Percentiles rank a stretch among this genome's conserved stretches.
Evolutionary conservation across 2,888 invertebrate genomes (phyloP).

Genomic region (Dasysyrphus tricinctus): DNA sequence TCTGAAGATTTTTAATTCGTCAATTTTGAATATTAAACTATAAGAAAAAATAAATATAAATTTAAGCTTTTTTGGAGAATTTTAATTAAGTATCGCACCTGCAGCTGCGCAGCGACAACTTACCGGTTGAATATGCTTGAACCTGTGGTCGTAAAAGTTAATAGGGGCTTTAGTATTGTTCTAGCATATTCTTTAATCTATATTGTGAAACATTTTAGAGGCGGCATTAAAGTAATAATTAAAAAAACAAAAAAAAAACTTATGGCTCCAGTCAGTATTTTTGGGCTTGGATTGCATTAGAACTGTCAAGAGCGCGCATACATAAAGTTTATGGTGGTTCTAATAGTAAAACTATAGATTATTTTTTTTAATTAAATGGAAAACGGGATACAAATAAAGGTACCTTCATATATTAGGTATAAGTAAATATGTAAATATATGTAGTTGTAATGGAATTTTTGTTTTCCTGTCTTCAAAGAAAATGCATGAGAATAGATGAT

Average conservation of each 20-base stretch:
- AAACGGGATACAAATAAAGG: not conserved
- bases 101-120: slow-evolving; percentile 7
- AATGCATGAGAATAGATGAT: not conserved
- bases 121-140: slow-evolving; percentile 57
- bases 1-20: slow-evolving; percentile 29
- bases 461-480: not conserved
- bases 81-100: slow-evolving; percentile 42
- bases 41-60: slow-evolving; percentile 29
- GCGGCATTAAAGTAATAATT: slow-evolving; percentile 15
- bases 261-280: not conserved
- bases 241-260: not conserved
- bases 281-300: not conserved
- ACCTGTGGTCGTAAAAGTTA: slow-evolving; percentile 54
- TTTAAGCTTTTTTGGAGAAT: slow-evolving; percentile 27
- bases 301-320: not conserved
- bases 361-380: slow-evolving; percentile 16
- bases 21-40: slow-evolving; percentile 63
- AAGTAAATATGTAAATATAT: not conserved
- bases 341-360: slow-evolving; percentile 6
- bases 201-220: slow-evolving; percentile 22
- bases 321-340: not conserved
- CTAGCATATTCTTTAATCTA: slow-evolving; percentile 13
- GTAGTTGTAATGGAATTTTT: not conserved
- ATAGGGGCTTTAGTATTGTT: slow-evolving; percentile 48
- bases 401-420: not conserved